Evolutionary conservation across 2,797 vertebrate species (phyloP), one percentile per base, ranked within the genome.

Genomic region (Smutsia gigantea): DNA sequence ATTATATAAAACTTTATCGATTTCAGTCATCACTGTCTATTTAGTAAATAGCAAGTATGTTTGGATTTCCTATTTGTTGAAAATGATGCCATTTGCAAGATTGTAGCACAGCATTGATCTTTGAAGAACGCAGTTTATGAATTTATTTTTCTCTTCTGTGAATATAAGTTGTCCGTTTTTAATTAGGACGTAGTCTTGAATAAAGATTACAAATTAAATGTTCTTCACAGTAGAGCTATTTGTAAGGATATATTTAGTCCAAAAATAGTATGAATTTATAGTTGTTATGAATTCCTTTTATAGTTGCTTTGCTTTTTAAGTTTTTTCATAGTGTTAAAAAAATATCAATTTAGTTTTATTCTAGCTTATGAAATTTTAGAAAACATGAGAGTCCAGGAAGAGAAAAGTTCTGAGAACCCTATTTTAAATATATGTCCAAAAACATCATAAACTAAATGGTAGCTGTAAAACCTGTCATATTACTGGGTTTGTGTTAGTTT

Each of bases 401-500:
- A 78, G 31, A 55, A 88, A 92, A 66, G 37, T 94, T 87, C 25
- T 91, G 11, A 86, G 49, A 94, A 63, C 42, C 61, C 96, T 88
- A 57, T 94, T 96, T 90, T 92, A 87, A 95, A 51, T 57, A 2
- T 88, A 49, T 81, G 2, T 78, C n/a, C 29, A 46, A 27, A 77
- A 87, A 31, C 1, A 49, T 42, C 4, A 0, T 92, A 89, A 90
- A 42, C 49, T 27, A 4, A 71, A 51, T 71, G 23, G 23, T 79
- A 9, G 8, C 83, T 96, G 0, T 59, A 59, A 93, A 66, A 34
- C 15, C 21, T 92, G n/a, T 84, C 49, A 77, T 42, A 53, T 79
- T 69, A 34, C 57, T 21, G 15, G 15, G 0, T 17, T 68, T 90
- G 7, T 82, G 12, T 88, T 98, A 99, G 99, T 99, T 64, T 99